Evolutionary conservation across 2,888 invertebrate genomes (phyloP).

Genomic region (Calameuta pallipes): DNA sequence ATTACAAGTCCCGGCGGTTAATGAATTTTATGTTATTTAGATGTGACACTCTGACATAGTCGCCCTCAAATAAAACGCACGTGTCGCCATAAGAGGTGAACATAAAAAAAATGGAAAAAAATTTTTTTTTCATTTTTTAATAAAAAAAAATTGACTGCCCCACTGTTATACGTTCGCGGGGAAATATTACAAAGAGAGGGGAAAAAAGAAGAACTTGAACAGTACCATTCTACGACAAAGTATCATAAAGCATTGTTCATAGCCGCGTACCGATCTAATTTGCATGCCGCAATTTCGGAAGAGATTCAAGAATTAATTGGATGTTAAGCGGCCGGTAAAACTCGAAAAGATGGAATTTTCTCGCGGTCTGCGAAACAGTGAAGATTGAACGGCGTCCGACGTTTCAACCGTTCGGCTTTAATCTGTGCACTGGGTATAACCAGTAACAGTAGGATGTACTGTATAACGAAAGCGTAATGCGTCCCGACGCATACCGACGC

Average conservation of each 20-base stretch:
- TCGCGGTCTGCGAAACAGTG: too few species aligned
- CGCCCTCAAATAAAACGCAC: accelerated
- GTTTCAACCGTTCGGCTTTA: too few species aligned
- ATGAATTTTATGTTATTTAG: not conserved
- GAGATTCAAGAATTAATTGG: not conserved
- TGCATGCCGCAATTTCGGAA: not conserved
- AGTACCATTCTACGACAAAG: too few species aligned
- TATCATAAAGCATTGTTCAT: not conserved
- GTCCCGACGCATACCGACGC: too few species aligned
- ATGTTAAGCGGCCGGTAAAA: not conserved
- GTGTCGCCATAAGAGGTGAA: not conserved
- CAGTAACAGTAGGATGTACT: too few species aligned
- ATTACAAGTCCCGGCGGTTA: not conserved
- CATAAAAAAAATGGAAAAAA: too few species aligned
- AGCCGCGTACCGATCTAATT: not conserved
- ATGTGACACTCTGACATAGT: not conserved
- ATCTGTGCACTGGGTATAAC: too few species aligned
- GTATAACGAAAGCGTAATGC: too few species aligned
- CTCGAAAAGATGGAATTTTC: not conserved
- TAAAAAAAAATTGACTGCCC: not conserved
- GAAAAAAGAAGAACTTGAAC: too few species aligned
- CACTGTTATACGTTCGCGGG: too few species aligned
- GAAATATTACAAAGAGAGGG: not conserved
- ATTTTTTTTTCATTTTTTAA: too few species aligned
- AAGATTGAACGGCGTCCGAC: too few species aligned